Conservation (phyloP, 2,888 invertebrate species). For the Drosophila incognita region DNA sequence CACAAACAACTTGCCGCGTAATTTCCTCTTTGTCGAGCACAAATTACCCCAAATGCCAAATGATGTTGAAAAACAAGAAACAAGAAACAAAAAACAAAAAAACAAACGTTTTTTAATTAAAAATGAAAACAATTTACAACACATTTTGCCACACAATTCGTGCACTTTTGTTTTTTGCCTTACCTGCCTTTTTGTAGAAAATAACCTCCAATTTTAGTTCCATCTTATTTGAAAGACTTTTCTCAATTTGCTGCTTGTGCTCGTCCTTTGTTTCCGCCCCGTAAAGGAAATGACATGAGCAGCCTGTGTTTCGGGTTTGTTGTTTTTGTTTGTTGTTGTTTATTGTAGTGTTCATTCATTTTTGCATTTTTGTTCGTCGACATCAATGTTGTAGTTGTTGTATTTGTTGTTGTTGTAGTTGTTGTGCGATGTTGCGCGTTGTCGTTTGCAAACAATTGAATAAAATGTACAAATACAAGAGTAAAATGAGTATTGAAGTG, state of each 20-base stretch:
- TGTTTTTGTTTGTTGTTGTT: conserved; percentile 19
- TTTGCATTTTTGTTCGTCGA: conserved; percentile 18
- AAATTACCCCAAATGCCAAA: conserved; percentile 57
- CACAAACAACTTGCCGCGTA: conserved; percentile 34
- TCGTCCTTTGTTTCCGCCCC: conserved; percentile 96
- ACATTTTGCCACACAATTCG: conserved; percentile 41
- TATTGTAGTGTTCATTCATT: conserved; percentile 40
- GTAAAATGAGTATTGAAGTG: conserved; percentile 77
- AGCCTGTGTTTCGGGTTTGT: conserved; percentile 85
- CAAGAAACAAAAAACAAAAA: neutral
- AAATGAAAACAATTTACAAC: conserved; percentile 68
- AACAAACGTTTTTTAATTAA: conserved; percentile 62
- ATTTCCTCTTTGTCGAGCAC: conserved; percentile 51
- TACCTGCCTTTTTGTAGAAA: conserved; percentile 97
- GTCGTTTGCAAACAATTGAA: conserved; percentile 68
- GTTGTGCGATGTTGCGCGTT: conserved; percentile 17
- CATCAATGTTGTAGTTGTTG: conserved; percentile 9
- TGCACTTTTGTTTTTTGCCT: conserved; percentile 80
- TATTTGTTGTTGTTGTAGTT: conserved; percentile 10
- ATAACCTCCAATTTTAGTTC: conserved; percentile 97
- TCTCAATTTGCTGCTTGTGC: conserved; percentile 94
- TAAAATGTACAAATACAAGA: conserved; percentile 68
- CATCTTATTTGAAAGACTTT: conserved; percentile 94
- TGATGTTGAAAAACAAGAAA: conserved; percentile 28
- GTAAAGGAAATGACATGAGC: conserved; percentile 97